phyloP scores from a whole-genome alignment of 2,888 invertebrate species.

The Plebejus argus region DNA sequence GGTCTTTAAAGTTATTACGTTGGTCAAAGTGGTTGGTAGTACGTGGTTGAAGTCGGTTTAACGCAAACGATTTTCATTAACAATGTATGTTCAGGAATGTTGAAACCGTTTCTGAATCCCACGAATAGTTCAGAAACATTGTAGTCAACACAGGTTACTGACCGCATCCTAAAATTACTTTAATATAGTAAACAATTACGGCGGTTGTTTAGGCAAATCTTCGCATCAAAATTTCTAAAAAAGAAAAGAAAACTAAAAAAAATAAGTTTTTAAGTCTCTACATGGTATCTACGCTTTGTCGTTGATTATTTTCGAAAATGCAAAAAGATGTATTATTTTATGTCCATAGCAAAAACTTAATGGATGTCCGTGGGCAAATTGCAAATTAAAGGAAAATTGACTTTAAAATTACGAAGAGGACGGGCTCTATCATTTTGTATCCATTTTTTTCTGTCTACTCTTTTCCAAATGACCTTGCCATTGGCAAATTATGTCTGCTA shows the following conservation, averaged over 20 bases:
- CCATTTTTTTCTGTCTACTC: not conserved
- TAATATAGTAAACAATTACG: not conserved
- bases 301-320: not conserved
- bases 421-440: not conserved
- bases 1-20: slow-evolving; percentile 40
- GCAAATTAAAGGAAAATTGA: not conserved
- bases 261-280: not conserved
- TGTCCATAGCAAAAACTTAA: slow-evolving; percentile 3
- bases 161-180: not conserved
- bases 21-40: too few relatives aligned
- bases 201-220: not conserved
- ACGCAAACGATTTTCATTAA: slow-evolving; percentile 26
- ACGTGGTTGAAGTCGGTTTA: slow-evolving; percentile 51
- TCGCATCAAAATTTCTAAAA: not conserved
- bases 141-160: not conserved
- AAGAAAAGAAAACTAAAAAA: not conserved
- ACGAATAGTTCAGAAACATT: not conserved
- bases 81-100: slow-evolving; percentile 28
- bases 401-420: not conserved
- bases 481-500: slow-evolving; percentile 48
- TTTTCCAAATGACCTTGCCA: slow-evolving; percentile 52
- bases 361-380: not conserved
- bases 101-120: not conserved
- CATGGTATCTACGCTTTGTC: not conserved
- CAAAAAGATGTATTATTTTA: not conserved